Evolutionary conservation across 2,113 vertebrate species (phyloP), one percentile per base, ranked within the genome.

Genomic region (Lycaon pictus): DNA sequence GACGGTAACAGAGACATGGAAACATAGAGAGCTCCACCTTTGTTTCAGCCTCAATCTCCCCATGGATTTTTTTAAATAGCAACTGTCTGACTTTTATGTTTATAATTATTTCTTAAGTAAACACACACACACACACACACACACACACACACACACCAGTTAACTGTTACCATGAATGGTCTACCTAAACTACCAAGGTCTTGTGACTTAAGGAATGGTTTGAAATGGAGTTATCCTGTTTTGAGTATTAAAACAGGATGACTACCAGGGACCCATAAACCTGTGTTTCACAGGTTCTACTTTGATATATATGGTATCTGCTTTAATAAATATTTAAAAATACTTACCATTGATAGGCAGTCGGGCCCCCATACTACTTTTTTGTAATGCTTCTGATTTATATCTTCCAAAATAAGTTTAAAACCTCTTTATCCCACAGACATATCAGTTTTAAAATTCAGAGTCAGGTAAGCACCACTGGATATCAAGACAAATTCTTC

Each of bases 371-470:
- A 16, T 43, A 53, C 43, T 80, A 63, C 48, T 88, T 65, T 88
- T 58, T 48, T 69, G 58, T 77, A 88, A 69, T 69, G 53, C 62
- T 92, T 53, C 69, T 74, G 55, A 80, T 37, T 72, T 16, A 20
- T 65, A 7, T 89, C 62, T 94, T 94, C 84, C 56, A 92, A 85
- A 67, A 35, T 43, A 58, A 92, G 29, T 84, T 94, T 79, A 88
- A 94, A 94, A 85, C 35, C 79, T 72, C 63, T 81, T 60, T 60
- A 9, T 80, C 63, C 62, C 53, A 88, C 72, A 53, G 79, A 85
- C 22, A 74, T 55, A 72, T 88, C 56, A 89, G 79, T 62, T 56
- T 96, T 89, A 72, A 94, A 85, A 23, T 60, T 53, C 43, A 56
- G 3, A 62, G 76, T 88, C 48, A 79, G 35, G n/a, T 63, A 84